Conservation (phyloP, 2,797 vertebrate genomes). For the Eulemur rubriventer region DNA sequence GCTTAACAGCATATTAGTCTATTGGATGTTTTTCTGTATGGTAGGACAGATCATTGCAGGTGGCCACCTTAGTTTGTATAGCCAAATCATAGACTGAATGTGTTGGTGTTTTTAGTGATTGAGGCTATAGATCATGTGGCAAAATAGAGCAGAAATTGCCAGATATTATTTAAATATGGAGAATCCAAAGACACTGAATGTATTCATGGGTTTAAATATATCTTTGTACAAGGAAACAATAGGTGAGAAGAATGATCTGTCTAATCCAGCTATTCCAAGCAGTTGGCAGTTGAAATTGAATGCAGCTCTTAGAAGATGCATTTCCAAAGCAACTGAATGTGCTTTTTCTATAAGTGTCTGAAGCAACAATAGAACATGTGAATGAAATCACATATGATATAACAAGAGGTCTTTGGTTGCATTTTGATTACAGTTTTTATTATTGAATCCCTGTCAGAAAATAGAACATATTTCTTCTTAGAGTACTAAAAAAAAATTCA, state of each 20-base stretch:
- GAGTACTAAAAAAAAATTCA: constrained; percentile 1
- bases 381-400: constrained; percentile 35
- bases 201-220: constrained; percentile 63
- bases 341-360: not conserved
- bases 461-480: constrained; percentile 51
- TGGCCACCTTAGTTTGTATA: constrained; percentile 50
- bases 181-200: constrained; percentile 55
- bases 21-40: not conserved
- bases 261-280: constrained; percentile 53
- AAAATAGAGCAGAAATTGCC: constrained; percentile 58
- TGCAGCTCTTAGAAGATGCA: constrained; percentile 63
- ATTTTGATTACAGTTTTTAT: constrained; percentile 60
- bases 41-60: constrained; percentile 22
- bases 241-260: constrained; percentile 58
- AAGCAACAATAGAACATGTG: not conserved
- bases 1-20: constrained; percentile 30
- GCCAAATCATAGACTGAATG: constrained; percentile 2
- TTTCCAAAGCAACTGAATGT: constrained; percentile 65
- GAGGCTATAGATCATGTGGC: constrained; percentile 38
- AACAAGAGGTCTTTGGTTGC: constrained; percentile 66
- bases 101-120: constrained; percentile 49
- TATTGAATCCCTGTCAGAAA: constrained; percentile 51
- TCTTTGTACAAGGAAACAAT: constrained; percentile 67
- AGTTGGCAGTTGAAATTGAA: constrained; percentile 71
- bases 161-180: constrained; percentile 46